Percentiles rank a stretch among this genome's conserved stretches.
phyloP scores from a whole-genome alignment of 2,888 invertebrate species.

The Limulus polyphemus region DNA sequence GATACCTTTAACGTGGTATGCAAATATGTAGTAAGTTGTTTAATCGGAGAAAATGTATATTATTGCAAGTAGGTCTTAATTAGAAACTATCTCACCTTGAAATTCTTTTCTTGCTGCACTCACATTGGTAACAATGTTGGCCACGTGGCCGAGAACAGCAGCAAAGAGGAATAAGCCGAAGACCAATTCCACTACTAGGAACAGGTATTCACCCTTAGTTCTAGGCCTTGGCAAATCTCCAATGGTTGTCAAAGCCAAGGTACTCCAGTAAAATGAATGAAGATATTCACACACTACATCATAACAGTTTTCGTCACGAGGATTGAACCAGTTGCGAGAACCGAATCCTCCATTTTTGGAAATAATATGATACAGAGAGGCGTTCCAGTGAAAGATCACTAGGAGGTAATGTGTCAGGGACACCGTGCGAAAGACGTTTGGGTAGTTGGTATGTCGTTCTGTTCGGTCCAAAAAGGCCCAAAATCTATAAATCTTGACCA shows the following conservation, averaged over 20 bases:
- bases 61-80: background rate
- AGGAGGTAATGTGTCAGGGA: constrained; percentile 38
- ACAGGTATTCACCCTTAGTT: constrained; percentile 87
- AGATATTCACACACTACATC: constrained; percentile 90
- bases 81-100: constrained; percentile 52
- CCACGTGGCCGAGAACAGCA: constrained; percentile 91
- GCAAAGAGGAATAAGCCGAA: constrained; percentile 91
- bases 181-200: constrained; percentile 84
- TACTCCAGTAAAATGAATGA: constrained; percentile 97
- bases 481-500: constrained; percentile 94
- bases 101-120: constrained; percentile 95
- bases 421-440: constrained; percentile 67
- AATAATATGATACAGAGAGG: constrained; percentile 93
- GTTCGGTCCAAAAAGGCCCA: constrained; percentile 98
- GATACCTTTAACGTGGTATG: too few species aligned
- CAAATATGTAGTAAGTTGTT: background rate
- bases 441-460: constrained; percentile 96
- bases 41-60: background rate
- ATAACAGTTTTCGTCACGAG: constrained; percentile 51
- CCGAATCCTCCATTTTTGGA: constrained; percentile 90
- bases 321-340: constrained; percentile 43
- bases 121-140: constrained; percentile 95
- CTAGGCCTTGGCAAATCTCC: constrained; percentile 81
- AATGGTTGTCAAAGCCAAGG: constrained; percentile 86
- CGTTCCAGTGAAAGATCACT: constrained; percentile 99